Percentiles rank a stretch among this genome's conserved stretches.
phyloP scores from a whole-genome alignment of 2,888 invertebrate genomes.

The Thysanoteuthis rhombus region DNA sequence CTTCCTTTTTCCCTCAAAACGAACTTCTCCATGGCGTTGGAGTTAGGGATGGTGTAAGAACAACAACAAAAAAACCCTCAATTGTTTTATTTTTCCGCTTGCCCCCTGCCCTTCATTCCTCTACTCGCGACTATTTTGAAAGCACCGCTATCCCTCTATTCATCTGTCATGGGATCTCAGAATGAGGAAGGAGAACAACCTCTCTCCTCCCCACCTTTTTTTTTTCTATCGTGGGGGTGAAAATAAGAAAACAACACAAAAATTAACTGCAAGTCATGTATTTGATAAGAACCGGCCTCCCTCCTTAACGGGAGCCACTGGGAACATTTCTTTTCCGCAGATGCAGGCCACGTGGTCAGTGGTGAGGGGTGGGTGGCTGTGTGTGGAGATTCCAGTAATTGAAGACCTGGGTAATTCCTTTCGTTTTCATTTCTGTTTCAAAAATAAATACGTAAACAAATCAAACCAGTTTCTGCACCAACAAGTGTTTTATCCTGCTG shows the following conservation, averaged over 20 bases:
- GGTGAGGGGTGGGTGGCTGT: neutral
- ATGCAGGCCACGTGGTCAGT: neutral
- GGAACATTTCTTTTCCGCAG: neutral
- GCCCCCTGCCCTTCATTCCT: neutral
- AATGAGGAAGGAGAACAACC: neutral
- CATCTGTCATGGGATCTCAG: neutral
- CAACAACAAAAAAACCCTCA: no score
- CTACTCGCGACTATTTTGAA: neutral
- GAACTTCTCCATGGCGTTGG: no score
- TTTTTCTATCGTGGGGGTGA: neutral
- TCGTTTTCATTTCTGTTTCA: no score
- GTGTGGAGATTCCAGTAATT: neutral
- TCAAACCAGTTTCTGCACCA: neutral
- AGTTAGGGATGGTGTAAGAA: no score
- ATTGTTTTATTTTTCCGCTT: neutral
- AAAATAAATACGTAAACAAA: neutral
- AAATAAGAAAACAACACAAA: no score
- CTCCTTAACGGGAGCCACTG: neutral
- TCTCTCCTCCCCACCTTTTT: neutral
- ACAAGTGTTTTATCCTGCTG: neutral
- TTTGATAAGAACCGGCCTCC: neutral
- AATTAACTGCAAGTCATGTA: neutral
- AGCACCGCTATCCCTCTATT: neutral
- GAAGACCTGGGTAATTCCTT: neutral
- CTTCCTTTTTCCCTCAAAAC: no score